phyloP scores from a whole-genome alignment of 2,888 invertebrate species.

The Eilema sororculum region DNA sequence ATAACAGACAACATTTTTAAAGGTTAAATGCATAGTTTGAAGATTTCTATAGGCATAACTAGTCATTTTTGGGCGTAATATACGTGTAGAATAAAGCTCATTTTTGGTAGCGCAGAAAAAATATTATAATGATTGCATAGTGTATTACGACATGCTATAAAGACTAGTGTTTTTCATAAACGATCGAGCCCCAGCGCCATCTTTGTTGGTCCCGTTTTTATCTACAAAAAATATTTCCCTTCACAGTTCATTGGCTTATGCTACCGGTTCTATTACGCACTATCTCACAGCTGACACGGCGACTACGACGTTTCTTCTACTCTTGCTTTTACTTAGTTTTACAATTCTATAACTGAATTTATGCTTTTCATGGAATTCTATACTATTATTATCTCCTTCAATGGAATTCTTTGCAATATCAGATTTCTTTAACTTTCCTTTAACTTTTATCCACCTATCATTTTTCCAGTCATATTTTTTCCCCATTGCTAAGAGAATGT shows the following conservation, averaged over 20 bases:
- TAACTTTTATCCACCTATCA: conserved; percentile 82
- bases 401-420: conserved; percentile 34
- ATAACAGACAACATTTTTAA: conserved; percentile 44
- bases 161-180: conserved; percentile 45
- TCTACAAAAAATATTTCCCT: conserved; percentile 67
- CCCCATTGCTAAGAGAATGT: conserved; percentile 75
- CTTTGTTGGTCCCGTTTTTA: conserved; percentile 76
- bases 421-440: conserved; percentile 63
- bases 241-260: conserved; percentile 42
- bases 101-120: conserved; percentile 33
- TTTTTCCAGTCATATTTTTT: conserved; percentile 83
- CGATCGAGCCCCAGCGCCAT: conserved; percentile 57
- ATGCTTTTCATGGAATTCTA: conserved; percentile 71
- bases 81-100: conserved; percentile 43
- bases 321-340: conserved; percentile 78
- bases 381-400: conserved; percentile 53
- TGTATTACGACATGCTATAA: conserved; percentile 36
- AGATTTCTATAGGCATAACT: conserved; percentile 36
- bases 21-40: conserved; percentile 42
- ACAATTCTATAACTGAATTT: conserved; percentile 80
- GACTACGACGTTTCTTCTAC: conserved; percentile 78
- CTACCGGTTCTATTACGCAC: conserved; percentile 42
- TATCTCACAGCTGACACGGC: conserved; percentile 84
- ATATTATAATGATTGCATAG: conserved; percentile 19
- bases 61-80: conserved; percentile 35